phyloP scores from a whole-genome alignment of 2,113 vertebrate species.

The Morone saxatilis region DNA sequence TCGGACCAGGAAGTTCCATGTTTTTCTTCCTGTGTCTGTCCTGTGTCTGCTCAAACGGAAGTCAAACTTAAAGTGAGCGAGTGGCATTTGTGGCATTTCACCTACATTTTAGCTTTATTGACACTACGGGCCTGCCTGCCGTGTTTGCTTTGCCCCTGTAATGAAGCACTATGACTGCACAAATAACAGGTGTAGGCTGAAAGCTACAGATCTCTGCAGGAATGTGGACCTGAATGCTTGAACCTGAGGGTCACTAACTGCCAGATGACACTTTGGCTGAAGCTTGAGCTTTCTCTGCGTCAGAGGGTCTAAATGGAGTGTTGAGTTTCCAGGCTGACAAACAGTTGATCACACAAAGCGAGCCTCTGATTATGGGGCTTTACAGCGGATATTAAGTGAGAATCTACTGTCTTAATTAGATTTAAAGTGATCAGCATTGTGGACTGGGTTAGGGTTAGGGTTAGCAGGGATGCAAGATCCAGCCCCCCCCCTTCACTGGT shows the following conservation, averaged over 20 bases:
- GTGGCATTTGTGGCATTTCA: not conserved
- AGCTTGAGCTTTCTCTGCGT: constrained; percentile 15
- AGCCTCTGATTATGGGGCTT: not conserved
- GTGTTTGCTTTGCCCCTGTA: constrained; percentile 20
- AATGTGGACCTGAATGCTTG: constrained; percentile 11
- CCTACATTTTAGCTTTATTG: not conserved
- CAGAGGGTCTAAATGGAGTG: not conserved
- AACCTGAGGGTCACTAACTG: constrained; percentile 7
- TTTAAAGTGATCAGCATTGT: not conserved
- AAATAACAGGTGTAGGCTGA: constrained; percentile 42
- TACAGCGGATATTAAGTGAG: not conserved
- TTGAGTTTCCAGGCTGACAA: not conserved
- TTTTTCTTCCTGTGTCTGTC: not conserved
- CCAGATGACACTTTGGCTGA: not conserved
- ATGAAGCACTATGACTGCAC: constrained; percentile 5
- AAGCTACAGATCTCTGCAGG: constrained; percentile 20
- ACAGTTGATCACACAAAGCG: not conserved
- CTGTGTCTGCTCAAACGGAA: not conserved
- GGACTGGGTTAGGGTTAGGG: too few species aligned
- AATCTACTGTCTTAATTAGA: not conserved
- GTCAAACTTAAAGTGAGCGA: too few species aligned
- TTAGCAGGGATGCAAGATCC: not conserved
- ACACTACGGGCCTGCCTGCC: not conserved
- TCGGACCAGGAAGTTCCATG: constrained; percentile 20
- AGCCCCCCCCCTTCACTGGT: not conserved